A percentile compares a stretch with the other conserved stretches of the same genome.
phyloP scores from a whole-genome alignment of 2,113 vertebrate genomes.

The Semicossyphus pulcher region DNA sequence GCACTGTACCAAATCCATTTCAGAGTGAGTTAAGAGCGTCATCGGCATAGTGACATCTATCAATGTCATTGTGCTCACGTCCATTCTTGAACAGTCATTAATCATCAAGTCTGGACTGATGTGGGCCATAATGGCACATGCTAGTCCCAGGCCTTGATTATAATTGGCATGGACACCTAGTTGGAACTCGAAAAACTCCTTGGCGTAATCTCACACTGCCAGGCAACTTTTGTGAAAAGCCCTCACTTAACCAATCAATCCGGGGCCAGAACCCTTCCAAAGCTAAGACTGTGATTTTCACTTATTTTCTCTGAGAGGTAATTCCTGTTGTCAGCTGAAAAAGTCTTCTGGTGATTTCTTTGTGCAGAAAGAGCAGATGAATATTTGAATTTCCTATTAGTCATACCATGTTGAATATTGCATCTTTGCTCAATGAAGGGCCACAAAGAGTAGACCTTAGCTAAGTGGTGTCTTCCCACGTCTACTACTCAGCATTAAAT shows the following conservation, averaged over 20 bases:
- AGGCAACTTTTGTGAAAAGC: slow-evolving; percentile 35
- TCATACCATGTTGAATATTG: slow-evolving; percentile 27
- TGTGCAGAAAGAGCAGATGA: not conserved
- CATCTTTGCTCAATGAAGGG: slow-evolving; percentile 18
- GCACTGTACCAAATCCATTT: slow-evolving; percentile 58
- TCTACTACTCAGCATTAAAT: slow-evolving; percentile 19
- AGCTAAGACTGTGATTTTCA: not conserved
- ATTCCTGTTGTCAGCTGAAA: slow-evolving; percentile 22
- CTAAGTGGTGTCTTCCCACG: slow-evolving; percentile 13
- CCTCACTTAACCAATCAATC: slow-evolving; percentile 25
- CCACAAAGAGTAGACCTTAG: not conserved
- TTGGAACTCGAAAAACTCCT: slow-evolving; percentile 7
- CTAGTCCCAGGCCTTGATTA: slow-evolving; percentile 53
- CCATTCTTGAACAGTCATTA: slow-evolving; percentile 72
- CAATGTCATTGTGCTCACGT: slow-evolving; percentile 69
- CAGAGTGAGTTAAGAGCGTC: slow-evolving; percentile 59
- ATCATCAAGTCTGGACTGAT: slow-evolving; percentile 65
- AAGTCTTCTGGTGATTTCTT: not conserved
- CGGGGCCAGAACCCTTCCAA: not conserved
- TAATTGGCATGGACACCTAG: slow-evolving; percentile 60
- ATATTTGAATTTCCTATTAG: slow-evolving; percentile 37
- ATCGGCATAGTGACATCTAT: slow-evolving; percentile 72
- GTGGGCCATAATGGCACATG: slow-evolving; percentile 60
- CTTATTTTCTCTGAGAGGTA: not conserved
- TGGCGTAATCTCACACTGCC: slow-evolving; percentile 18